Conservation (phyloP, 2,888 invertebrate genomes). For the Celastrina argiolus region DNA sequence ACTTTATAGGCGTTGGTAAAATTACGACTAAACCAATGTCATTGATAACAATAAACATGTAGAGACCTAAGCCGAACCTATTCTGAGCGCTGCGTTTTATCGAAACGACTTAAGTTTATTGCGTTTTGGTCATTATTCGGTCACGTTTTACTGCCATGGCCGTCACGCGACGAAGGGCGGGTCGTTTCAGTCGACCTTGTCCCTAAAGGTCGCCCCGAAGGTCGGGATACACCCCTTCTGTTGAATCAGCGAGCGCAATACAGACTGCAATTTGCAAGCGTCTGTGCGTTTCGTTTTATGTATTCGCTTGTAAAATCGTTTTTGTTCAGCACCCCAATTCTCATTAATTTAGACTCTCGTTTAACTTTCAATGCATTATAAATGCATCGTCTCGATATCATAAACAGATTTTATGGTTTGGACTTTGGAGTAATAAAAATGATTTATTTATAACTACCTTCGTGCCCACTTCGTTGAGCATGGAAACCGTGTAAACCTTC, state of each 20-base stretch:
- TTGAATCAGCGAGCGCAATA: constrained; percentile 10
- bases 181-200: constrained; percentile 49
- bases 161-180: constrained; percentile 8
- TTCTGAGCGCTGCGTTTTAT: constrained; percentile 1
- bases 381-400: no score
- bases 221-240: constrained; percentile 61
- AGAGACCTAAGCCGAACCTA: background rate
- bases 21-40: no score
- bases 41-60: constrained; percentile 23
- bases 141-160: constrained; percentile 6
- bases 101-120: constrained; percentile 12
- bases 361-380: no score
- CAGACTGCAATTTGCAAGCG: constrained; percentile 2
- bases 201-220: constrained; percentile 66
- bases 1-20: no score
- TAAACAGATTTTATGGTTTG: no score
- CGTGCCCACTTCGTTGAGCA: no score
- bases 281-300: background rate
- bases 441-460: no score
- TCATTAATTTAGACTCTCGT: no score
- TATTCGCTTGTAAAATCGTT: no score
- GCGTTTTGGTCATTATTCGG: constrained; percentile 20
- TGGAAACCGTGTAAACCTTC: no score
- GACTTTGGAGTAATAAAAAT: no score
- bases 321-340: no score